Conservation (phyloP, 2,113 vertebrate genomes). For the Rhodinocichla rosea region DNA sequence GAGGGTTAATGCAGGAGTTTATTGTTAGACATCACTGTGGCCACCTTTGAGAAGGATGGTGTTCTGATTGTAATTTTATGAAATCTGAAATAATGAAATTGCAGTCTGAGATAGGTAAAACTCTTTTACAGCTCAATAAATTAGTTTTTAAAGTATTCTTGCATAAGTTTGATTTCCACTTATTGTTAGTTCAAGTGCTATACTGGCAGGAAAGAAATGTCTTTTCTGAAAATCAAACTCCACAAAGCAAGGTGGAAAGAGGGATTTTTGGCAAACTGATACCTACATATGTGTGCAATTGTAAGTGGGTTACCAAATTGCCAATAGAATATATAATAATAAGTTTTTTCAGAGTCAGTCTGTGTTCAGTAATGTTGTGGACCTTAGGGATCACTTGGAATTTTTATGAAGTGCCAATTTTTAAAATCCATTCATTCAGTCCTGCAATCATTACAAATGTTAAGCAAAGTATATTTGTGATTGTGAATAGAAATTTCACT, state of each 20-base stretch:
- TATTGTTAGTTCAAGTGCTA: neutral
- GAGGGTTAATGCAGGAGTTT: neutral
- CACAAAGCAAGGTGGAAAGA: neutral
- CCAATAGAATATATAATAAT: neutral
- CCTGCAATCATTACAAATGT: neutral
- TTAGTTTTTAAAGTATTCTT: conserved; percentile 42
- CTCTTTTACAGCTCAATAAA: conserved; percentile 29
- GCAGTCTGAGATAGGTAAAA: neutral
- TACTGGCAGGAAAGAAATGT: conserved; percentile 10
- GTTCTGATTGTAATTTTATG: neutral
- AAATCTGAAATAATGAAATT: neutral
- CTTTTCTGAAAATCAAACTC: neutral
- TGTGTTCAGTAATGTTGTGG: neutral
- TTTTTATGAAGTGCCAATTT: neutral
- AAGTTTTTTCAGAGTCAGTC: neutral
- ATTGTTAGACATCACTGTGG: neutral
- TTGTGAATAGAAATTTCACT: neutral
- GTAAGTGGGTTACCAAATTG: conserved; percentile 22
- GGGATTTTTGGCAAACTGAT: conserved; percentile 6
- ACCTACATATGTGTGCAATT: neutral
- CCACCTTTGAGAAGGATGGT: neutral
- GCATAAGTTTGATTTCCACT: conserved; percentile 18
- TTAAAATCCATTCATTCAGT: neutral
- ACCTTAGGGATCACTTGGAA: neutral
- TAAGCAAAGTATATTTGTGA: conserved; percentile 1